Base-by-base conservation (phyloP, 2,113 vertebrate species). In the Rhinoptilus africanus region DNA sequence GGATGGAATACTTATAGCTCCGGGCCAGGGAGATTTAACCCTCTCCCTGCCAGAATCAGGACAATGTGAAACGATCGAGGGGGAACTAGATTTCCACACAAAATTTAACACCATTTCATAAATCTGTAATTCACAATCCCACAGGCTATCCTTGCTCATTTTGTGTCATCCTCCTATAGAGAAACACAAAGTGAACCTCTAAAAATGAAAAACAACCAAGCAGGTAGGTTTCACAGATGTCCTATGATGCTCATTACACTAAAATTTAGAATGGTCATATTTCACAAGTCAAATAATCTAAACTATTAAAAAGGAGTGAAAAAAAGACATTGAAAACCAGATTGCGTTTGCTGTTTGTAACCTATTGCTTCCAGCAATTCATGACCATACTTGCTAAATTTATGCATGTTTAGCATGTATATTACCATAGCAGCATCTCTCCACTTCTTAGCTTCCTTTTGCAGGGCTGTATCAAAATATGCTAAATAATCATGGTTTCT, bases 401-500 rank as follows among this genome's bases (percentile, higher is more conserved):
- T 91, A 89, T 71, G 18, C 83, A 24, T 78, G 43, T 92, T 94
- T 91, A 95, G 73, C 60, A 81, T 72, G 80, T 93, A 41, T 34
- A 91, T 91, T 93, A 51, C 76, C 80, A 91, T 45, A 94, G 83
- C 68, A 89, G 92, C 86, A 79, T 86, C 75, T 59, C 82, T 77
- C 51, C 84, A 34, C 14, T 84, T 84, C 66, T 78, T 57, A 60
- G 56, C 48, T 89, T 67, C 60, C 50, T 88, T 93, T 92, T 59
- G 11, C 68, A 84, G 23, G 30, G 59, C 35, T 78, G 19, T 81
- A 27, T 81, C 47, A 81, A 26, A 87, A 8, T 59, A 93, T 4
- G 5, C 43, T 91, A 89, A 92, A 81, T 94, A 93, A 94, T 93
- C 59, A 92, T 2, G 10, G 14, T n/a, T 75, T 81, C 76, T 92